A percentile compares a stretch with the other conserved stretches of the same genome.
Evolutionary conservation across 1,140 invertebrate species (phyloP).

Genomic region (Ctenoplectra terminalis): DNA sequence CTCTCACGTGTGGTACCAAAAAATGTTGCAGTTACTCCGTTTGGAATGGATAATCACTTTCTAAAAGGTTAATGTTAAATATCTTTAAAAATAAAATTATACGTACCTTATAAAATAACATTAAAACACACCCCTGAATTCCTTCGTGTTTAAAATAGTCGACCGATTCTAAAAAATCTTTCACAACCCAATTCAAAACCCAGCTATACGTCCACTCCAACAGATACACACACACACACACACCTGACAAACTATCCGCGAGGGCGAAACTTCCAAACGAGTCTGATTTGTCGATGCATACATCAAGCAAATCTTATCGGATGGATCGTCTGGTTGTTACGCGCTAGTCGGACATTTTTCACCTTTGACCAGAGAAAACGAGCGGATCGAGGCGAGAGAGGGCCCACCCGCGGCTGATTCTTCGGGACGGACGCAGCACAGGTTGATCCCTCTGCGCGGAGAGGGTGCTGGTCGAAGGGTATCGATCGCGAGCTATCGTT

Average conservation of each 20-base stretch:
- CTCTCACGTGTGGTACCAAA: neutral
- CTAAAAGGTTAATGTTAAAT: too few relatives aligned
- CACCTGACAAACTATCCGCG: neutral
- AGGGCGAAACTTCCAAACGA: constrained; percentile 4
- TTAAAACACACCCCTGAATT: too few relatives aligned
- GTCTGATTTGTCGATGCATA: constrained; percentile 34
- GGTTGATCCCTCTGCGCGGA: constrained; percentile 46
- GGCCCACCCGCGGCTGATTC: constrained; percentile 62
- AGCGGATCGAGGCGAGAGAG: constrained; percentile 1
- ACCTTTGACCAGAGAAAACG: constrained; percentile 44
- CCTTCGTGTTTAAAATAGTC: too few relatives aligned
- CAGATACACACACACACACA: neutral
- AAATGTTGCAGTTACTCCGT: neutral
- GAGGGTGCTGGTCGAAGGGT: constrained; percentile 44
- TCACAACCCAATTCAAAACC: too few relatives aligned
- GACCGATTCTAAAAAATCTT: too few relatives aligned
- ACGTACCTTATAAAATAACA: too few relatives aligned
- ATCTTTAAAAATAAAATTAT: too few relatives aligned
- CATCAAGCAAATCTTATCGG: constrained; percentile 18
- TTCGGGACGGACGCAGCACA: neutral
- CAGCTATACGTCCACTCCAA: neutral
- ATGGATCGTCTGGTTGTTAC: constrained; percentile 35
- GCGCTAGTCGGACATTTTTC: constrained; percentile 36
- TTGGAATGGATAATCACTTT: neutral
- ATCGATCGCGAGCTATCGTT: constrained; percentile 66